Evolutionary conservation across 2,888 invertebrate species (phyloP).

Genomic region (Drosophila cracens): DNA sequence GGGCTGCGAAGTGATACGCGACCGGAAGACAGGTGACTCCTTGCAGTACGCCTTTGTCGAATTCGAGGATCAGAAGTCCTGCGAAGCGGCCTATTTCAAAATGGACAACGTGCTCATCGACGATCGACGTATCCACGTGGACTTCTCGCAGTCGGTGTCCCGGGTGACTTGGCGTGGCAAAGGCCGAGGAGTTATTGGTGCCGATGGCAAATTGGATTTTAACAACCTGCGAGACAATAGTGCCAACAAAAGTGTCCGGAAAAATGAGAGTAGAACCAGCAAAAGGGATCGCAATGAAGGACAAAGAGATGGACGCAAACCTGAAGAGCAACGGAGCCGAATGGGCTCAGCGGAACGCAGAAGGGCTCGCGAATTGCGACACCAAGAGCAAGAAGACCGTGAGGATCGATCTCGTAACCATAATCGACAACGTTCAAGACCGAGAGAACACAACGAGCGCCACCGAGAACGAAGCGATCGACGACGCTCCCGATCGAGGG

Average conservation of each 20-base stretch:
- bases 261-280: constrained; percentile 12
- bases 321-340: constrained; percentile 24
- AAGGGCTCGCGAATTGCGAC: constrained; percentile 71
- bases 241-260: constrained; percentile 12
- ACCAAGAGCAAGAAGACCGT: constrained; percentile 59
- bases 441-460: constrained; percentile 41
- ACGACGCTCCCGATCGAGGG: constrained; percentile 20
- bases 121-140: constrained; percentile 99
- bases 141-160: constrained; percentile 99
- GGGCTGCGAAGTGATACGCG: constrained; percentile 98
- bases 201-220: constrained; percentile 75
- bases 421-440: constrained; percentile 29
- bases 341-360: constrained; percentile 61
- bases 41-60: constrained; percentile 99
- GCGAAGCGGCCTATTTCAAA: constrained; percentile 99
- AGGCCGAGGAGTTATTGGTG: constrained; percentile 89
- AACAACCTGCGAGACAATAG: constrained; percentile 66
- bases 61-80: constrained; percentile 95
- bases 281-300: not conserved
- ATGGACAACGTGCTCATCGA: constrained; percentile 99
- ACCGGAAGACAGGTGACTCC: constrained; percentile 96
- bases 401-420: constrained; percentile 22
- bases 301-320: constrained; percentile 12
- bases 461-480: constrained; percentile 11
- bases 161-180: constrained; percentile 96